These are phyloP conservation scores for Mycogona germanica DNA, from an alignment of 2,888 invertebrate species.

Conservation along the genomic window DNA sequence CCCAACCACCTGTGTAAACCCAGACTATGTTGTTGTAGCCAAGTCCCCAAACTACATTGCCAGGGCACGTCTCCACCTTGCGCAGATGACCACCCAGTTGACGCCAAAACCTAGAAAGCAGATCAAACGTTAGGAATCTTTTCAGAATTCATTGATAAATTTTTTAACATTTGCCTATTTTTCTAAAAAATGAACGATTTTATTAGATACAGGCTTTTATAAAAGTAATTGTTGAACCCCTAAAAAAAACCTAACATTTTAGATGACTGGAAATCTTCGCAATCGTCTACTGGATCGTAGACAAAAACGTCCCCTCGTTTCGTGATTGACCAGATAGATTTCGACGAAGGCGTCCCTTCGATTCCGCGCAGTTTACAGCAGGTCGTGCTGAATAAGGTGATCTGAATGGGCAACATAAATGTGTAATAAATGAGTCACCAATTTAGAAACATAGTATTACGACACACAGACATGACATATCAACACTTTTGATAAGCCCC, in stretches of 20 bases:
- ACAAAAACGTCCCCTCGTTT: constrained; percentile 68
- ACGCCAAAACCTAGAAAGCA: constrained; percentile 58
- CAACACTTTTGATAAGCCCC: not conserved
- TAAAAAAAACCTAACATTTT: not conserved
- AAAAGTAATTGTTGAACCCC: not conserved
- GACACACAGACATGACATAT: not conserved
- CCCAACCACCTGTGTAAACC: constrained; percentile 83
- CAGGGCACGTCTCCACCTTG: constrained; percentile 57
- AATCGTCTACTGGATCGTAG: constrained; percentile 61
- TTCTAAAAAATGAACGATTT: not conserved
- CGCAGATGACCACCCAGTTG: constrained; percentile 77
- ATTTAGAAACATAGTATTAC: not conserved
- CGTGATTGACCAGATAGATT: constrained; percentile 65
- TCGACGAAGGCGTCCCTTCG: constrained; percentile 53
- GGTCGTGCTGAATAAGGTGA: constrained; percentile 36
- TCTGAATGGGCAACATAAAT: not conserved
- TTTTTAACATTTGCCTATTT: not conserved
- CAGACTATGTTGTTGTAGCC: constrained; percentile 79
- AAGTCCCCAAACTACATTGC: constrained; percentile 82
- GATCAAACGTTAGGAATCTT: not conserved
- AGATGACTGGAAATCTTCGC: constrained; percentile 30
- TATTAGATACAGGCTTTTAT: not conserved
- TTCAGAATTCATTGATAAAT: not conserved
- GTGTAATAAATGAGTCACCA: too few species aligned
- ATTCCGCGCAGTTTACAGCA: constrained; percentile 59